A percentile compares a stretch with the other conserved stretches of the same genome.
These are phyloP conservation scores for Heliconius hewitsoni DNA, from an alignment of 1,140 invertebrate species.

Conservation along the genomic window DNA sequence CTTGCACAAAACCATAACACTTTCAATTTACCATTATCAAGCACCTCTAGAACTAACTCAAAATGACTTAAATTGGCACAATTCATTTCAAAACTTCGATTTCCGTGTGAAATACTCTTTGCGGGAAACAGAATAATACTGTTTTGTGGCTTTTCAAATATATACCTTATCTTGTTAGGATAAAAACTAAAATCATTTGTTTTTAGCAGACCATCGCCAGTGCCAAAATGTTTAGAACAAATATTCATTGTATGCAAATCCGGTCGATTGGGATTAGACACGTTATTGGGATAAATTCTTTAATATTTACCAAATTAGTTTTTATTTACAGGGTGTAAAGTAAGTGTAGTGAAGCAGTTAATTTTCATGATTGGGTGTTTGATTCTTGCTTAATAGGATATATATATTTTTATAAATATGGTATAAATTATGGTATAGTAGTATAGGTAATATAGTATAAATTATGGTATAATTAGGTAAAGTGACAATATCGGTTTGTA, in stretches of 20 bases:
- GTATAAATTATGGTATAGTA: no score
- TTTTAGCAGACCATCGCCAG: slow-evolving; percentile 26
- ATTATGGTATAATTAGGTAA: no score
- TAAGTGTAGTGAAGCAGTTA: neutral
- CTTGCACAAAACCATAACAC: neutral
- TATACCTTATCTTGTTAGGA: neutral
- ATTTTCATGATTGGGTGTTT: neutral
- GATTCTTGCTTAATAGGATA: neutral
- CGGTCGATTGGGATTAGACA: slow-evolving; percentile 43
- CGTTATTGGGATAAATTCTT: slow-evolving; percentile 45
- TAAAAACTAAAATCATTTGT: slow-evolving; percentile 38
- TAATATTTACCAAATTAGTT: slow-evolving; percentile 13
- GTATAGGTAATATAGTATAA: no score
- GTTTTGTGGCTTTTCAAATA: neutral
- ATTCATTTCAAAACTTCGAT: slow-evolving; percentile 51
- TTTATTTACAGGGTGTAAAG: neutral
- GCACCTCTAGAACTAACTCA: neutral
- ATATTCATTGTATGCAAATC: slow-evolving; percentile 55
- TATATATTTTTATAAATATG: neutral
- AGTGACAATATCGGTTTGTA: no score
- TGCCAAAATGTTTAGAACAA: slow-evolving; percentile 54
- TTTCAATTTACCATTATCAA: slow-evolving; percentile 1
- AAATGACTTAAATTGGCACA: slow-evolving; percentile 37
- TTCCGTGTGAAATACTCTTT: slow-evolving; percentile 47
- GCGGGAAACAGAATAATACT: slow-evolving; percentile 45